Evolutionary conservation across 2,797 vertebrate genomes (phyloP).

Genomic region (Galago senegalensis): DNA sequence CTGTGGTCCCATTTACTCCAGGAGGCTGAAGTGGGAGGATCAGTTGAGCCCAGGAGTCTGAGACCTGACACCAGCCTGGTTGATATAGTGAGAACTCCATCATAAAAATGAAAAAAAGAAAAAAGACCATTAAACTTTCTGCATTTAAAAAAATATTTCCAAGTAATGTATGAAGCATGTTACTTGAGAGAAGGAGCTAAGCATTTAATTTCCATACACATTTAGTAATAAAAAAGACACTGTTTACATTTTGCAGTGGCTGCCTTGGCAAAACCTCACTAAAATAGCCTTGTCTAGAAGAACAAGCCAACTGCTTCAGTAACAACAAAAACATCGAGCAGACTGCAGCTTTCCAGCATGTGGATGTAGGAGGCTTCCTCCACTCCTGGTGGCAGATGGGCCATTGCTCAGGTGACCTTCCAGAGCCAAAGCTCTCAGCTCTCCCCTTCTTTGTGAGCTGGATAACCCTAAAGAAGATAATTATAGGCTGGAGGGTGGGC

Average conservation of each 20-base stretch:
- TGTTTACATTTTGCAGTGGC: background rate
- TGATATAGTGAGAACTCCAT: background rate
- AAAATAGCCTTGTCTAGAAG: background rate
- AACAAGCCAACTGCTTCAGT: background rate
- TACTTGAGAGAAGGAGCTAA: background rate
- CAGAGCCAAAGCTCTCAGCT: background rate
- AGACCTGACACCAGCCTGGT: background rate
- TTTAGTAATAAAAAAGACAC: slow-evolving; percentile 47
- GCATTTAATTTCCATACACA: slow-evolving; percentile 6
- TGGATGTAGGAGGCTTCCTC: background rate
- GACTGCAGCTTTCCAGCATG: background rate
- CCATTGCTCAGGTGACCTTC: background rate
- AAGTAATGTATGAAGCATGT: background rate
- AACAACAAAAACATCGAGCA: slow-evolving; percentile 1
- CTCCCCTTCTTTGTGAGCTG: background rate
- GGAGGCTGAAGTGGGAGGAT: background rate
- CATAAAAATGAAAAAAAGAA: background rate
- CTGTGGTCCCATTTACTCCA: background rate
- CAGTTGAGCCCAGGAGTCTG: background rate
- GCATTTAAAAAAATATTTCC: background rate
- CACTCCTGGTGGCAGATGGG: background rate
- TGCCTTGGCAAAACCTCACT: background rate
- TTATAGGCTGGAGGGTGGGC: background rate
- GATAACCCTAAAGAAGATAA: background rate
- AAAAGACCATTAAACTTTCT: background rate